Evolutionary conservation across 2,888 invertebrate species (phyloP), one percentile per base, ranked within the genome.

Genomic region (Eretmocerus hayati): DNA sequence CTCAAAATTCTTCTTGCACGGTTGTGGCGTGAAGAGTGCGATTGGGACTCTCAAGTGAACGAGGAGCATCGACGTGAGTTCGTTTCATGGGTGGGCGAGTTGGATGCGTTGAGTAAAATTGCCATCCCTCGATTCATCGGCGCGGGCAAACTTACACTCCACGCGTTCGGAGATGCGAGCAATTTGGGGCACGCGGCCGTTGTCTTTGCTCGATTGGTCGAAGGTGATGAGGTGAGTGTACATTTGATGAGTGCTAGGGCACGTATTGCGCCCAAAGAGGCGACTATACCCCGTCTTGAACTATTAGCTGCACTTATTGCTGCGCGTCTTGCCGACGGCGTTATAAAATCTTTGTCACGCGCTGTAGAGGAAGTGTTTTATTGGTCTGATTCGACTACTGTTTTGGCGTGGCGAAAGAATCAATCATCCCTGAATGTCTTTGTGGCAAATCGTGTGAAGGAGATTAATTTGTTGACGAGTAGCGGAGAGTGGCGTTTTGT

Each of bases 141-240:
- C 20, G 21, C 16, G 9, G 15, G 23, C 13, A 5, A 13, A 4
- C 40, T 39, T 6, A 21, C 31, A n/a, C 48, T 59, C n/a, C 64
- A 63, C 43, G 44, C 54, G 3, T 62, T 65, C 37, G 50, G 49
- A 11, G 62, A 64, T 46, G 62, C 61, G 2, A 58, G 59, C 22
- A 19, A 38, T 23, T 15, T 6, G 5, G 50, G 46, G 15, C 44
- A 48, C n/a, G 51, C 47, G 1, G 36, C 46, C 2, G 46, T 35
- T 11, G 11, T 43, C 22, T 50, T 39, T 22, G 21, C 31, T 8
- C 11, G 50, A 11, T 19, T 35, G 4, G 40, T 39, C 26, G 30
- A 16, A 2, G 2, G 3, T n/a, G n/a, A n/a, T n/a, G n/a, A n/a
- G n/a, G n/a, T n/a, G n/a, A n/a, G n/a, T n/a, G n/a, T n/a, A n/a